Evolutionary conservation across 2,797 vertebrate genomes (phyloP), one percentile per base, ranked within the genome.

Genomic region (Pseudomugil gertrudae): DNA sequence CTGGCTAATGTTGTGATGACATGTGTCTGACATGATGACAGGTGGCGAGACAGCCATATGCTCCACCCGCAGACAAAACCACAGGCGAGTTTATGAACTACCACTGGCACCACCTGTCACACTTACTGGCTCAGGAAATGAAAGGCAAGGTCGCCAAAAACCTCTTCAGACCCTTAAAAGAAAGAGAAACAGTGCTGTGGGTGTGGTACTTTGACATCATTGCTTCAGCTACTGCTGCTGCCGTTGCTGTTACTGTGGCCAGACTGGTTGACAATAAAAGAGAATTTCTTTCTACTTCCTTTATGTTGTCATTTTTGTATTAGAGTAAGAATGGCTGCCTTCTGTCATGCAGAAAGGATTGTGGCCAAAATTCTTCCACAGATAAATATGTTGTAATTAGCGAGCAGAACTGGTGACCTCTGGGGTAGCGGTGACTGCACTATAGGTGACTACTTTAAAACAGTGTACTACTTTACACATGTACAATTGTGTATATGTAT

Each of bases 21-120:
- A 69, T 40, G 26, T 23, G 33, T 67, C 53, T 65, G 78, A 70
- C 67, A 63, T 1, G 1, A 47, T 66, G 80, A 78, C 73, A 87
- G 84, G 68, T 47, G 56, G 79, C 43, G 78, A 84, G 86, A 87
- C 74, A 5, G 71, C 80, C 87, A 85, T 85, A 87, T 86, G 89
- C 78, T 64, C 29, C 21, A 1, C 50, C 47, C 29, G 26, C 66
- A 80, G 77, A 80, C 72, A 45, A 59, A 15, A 3, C 62, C 32
- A 24, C 17, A 2, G 52, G 64, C 55, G 30, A 47, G 69, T 33
- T 56, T 62, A 69, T 32, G 40, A 54, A 72, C 81, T 66, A 58
- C 75, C 32, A 72, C 84, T 84, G 78, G 72, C 70, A 68, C 81
- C 88, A 88, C 74, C 90, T 86, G 89, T 83, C 69, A 61, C 80